phyloP scores from a whole-genome alignment of 2,888 invertebrate species.

The Hyalella azteca region DNA sequence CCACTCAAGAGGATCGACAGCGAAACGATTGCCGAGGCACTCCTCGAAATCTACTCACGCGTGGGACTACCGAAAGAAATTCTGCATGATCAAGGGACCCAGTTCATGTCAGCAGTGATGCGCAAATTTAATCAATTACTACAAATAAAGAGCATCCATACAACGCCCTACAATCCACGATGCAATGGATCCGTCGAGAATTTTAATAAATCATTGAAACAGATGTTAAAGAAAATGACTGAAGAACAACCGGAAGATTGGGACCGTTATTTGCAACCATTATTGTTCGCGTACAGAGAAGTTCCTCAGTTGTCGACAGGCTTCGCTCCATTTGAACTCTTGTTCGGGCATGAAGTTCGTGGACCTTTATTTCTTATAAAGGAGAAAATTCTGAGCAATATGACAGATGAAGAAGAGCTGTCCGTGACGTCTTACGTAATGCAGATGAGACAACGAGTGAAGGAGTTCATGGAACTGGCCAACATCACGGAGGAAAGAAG shows the following conservation, averaged over 20 bases:
- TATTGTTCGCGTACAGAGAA: not conserved
- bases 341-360: not conserved
- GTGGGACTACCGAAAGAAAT: not conserved
- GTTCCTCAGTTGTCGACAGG: not conserved
- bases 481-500: not conserved
- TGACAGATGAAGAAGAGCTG: not conserved
- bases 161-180: not conserved
- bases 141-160: not conserved
- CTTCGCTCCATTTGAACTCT: not conserved
- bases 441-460: not conserved
- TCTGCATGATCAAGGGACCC: not conserved
- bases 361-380: not conserved
- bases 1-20: not conserved
- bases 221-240: not conserved
- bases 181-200: not conserved
- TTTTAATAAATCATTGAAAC: not conserved
- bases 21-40: not conserved
- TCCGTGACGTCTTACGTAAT: not conserved
- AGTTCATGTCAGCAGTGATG: constrained; percentile 3
- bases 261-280: not conserved
- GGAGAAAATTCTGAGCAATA: not conserved
- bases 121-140: not conserved
- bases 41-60: not conserved
- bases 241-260: not conserved
- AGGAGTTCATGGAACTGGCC: not conserved